phyloP scores from a whole-genome alignment of 2,113 vertebrate species.

The Cyanoramphus novaezelandiae region DNA sequence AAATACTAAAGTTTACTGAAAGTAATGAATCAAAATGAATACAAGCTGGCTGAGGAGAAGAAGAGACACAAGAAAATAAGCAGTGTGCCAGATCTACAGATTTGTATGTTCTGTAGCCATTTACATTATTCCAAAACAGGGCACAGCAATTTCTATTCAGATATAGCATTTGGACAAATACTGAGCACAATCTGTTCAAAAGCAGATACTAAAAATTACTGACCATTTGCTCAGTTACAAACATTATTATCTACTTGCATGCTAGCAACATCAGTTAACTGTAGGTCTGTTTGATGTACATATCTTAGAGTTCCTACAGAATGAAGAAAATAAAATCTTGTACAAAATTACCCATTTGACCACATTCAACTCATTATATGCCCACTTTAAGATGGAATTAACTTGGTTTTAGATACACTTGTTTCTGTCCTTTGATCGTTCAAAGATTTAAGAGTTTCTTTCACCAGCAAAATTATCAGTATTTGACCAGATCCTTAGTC shows the following conservation, averaged over 20 bases:
- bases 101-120: neutral
- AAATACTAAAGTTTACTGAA: slow-evolving; percentile 14
- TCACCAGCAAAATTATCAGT: neutral
- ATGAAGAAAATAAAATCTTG: neutral
- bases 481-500: neutral
- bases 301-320: neutral
- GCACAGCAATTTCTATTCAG: neutral
- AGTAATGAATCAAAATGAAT: slow-evolving; percentile 19
- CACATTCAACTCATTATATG: neutral
- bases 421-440: neutral
- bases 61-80: neutral
- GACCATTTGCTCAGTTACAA: neutral
- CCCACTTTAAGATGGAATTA: neutral
- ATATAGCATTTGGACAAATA: neutral
- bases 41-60: neutral
- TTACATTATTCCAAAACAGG: neutral
- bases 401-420: neutral
- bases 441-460: neutral
- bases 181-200: neutral
- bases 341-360: neutral
- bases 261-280: neutral
- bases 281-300: neutral
- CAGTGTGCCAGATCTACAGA: neutral
- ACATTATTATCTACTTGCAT: neutral
- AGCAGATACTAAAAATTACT: neutral